phyloP scores from a whole-genome alignment of 1,140 invertebrate genomes.

The Nephotettix cincticeps region DNA sequence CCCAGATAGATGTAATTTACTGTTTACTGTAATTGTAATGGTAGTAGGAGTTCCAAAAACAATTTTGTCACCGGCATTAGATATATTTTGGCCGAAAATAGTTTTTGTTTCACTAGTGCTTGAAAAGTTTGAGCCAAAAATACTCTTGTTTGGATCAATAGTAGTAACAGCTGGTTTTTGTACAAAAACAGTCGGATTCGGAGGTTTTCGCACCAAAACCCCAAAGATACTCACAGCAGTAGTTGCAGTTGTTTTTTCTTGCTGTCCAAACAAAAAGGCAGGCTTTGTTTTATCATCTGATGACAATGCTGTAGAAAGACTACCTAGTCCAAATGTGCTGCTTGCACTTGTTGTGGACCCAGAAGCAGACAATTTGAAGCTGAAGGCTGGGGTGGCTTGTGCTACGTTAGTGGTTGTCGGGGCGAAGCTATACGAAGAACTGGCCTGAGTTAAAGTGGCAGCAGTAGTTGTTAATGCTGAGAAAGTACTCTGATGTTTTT shows the following conservation, averaged over 20 bases:
- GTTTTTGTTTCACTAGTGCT: constrained; percentile 14
- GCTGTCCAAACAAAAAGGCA: not conserved
- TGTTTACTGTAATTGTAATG: too few relatives aligned
- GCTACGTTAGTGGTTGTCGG: not conserved
- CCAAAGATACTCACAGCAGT: constrained; percentile 24
- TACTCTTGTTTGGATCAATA: not conserved
- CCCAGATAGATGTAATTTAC: too few relatives aligned
- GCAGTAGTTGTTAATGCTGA: not conserved
- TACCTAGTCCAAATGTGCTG: not conserved
- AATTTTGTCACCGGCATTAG: not conserved
- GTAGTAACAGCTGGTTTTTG: too few relatives aligned
- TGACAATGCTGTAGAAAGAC: not conserved
- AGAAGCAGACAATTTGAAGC: not conserved
- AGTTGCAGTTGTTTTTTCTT: not conserved
- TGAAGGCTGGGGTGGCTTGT: not conserved
- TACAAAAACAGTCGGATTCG: not conserved
- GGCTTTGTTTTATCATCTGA: not conserved
- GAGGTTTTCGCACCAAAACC: not conserved
- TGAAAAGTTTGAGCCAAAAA: not conserved
- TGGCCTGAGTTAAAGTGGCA: not conserved
- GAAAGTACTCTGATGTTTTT: not conserved
- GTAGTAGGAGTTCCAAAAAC: constrained; percentile 24
- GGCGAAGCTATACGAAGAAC: not conserved
- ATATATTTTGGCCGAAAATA: constrained; percentile 2
- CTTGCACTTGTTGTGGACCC: not conserved